Base-by-base conservation (phyloP, 2,888 invertebrate species). In the Drosophila merina region DNA sequence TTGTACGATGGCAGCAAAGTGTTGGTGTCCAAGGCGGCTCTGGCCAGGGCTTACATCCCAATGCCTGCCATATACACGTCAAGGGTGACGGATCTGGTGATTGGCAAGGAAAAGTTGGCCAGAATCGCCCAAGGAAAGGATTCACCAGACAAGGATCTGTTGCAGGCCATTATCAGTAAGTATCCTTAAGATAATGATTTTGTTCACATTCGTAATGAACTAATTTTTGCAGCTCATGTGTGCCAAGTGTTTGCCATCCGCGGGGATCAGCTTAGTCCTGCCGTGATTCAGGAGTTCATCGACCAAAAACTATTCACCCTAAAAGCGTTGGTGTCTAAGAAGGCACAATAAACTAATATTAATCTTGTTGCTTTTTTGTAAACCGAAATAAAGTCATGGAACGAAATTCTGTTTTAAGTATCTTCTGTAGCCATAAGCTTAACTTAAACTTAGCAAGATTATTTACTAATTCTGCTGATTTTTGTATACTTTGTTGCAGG, bases 151-250 rank as follows among this genome's bases (percentile, higher is more conserved):
- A 75, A 73, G 33, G 79, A 83, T 33, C 70, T 83, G 31, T 72
- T 91, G 6, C 77, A 89, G 40, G 91, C 90, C 0, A 80, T 92
- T 20, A 90, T 89, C 89, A 91, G 92, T 92, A 90, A 33, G 75
- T 78, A 28, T 33, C 1, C n/a, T 2, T 6, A 6, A 12, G 6
- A 36, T 20, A 36, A 36, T 36, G 36, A 2, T 0, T 4, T n/a
- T 6, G 3, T 36, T 6, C 12, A 2, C 6, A 9, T 8, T 26
- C 9, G 4, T 44, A 44, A 9, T 14, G 28, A 6, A 6, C 54
- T 12, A 30, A 7, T 38, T 28, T 26, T 57, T 79, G 75, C 79
- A 92, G 92, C 88, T 33, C 92, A 92, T 68, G 90, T 92, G 3
- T 87, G 90, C 1, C 88, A 91, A 68, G 90, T 92, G 2, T 92